A percentile compares a stretch with the other conserved stretches of the same genome.
phyloP scores from a whole-genome alignment of 2,888 invertebrate species.

The Nymphalis c-album region DNA sequence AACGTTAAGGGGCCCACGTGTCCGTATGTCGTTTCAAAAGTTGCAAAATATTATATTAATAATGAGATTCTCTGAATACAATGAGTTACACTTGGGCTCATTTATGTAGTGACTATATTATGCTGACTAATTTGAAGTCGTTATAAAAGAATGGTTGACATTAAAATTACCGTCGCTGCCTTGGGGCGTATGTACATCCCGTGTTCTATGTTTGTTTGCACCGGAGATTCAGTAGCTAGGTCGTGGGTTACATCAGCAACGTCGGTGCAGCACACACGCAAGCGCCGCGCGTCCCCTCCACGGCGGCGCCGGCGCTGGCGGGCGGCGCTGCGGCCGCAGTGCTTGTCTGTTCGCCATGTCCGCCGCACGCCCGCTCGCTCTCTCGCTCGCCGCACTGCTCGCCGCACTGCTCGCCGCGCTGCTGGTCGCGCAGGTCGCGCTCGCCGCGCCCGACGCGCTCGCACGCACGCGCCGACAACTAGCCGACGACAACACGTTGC shows the following conservation, averaged over 20 bases:
- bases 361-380: conserved; percentile 21
- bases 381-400: conserved; percentile 35
- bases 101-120: background rate
- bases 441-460: conserved; percentile 39
- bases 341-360: conserved; percentile 36
- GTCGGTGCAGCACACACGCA: no score
- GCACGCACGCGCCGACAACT: conserved; percentile 62
- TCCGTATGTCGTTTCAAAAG: no score
- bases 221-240: background rate
- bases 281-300: background rate
- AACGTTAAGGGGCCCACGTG: no score
- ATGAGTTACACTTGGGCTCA: background rate
- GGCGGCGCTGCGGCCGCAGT: conserved; percentile 26
- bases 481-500: conserved; percentile 66
- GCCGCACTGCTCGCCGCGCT: conserved; percentile 41
- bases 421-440: conserved; percentile 44
- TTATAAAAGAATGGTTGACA: background rate
- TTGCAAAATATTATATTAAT: no score
- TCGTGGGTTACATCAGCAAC: conserved; percentile 22
- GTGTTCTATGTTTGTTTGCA: background rate
- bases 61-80: no score
- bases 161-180: background rate
- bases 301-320: conserved; percentile 2
- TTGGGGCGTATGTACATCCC: conserved; percentile 1
- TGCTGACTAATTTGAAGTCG: background rate